Percentiles rank a stretch among this genome's conserved stretches.
These are phyloP conservation scores for Xenops minutus DNA, from an alignment of 2,797 vertebrate genomes.

Conservation along the genomic window DNA sequence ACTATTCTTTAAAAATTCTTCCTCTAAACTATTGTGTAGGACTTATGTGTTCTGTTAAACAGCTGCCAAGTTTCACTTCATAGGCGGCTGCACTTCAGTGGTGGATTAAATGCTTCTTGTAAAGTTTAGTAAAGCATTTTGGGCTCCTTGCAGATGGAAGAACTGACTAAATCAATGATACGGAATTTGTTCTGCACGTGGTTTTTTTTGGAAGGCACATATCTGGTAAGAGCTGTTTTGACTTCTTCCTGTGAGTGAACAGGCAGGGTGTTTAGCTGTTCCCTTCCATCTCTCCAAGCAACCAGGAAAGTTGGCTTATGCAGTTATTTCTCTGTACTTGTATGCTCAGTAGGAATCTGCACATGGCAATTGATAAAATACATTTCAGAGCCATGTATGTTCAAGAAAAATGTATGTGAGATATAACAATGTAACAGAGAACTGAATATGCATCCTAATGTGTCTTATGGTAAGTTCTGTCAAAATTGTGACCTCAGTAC, in stretches of 20 bases:
- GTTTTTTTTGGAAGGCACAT: constrained; percentile 63
- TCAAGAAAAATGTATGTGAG: background rate
- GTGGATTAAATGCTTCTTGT: constrained; percentile 43
- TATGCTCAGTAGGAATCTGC: background rate
- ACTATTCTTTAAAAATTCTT: constrained; percentile 62
- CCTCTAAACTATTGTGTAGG: constrained; percentile 54
- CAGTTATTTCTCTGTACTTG: constrained; percentile 35
- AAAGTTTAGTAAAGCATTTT: constrained; percentile 63
- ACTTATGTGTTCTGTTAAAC: constrained; percentile 59
- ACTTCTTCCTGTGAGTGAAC: constrained; percentile 60
- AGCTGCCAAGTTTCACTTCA: constrained; percentile 56
- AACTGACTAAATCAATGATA: constrained; percentile 62
- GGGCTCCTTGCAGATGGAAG: constrained; percentile 61
- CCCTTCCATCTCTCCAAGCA: constrained; percentile 54
- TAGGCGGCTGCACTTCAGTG: constrained; percentile 46
- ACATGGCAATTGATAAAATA: constrained; percentile 33
- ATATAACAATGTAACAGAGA: background rate
- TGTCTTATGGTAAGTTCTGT: background rate
- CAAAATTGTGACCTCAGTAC: background rate
- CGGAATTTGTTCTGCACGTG: constrained; percentile 55
- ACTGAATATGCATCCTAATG: background rate
- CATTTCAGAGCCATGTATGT: background rate
- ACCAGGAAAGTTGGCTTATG: constrained; percentile 48
- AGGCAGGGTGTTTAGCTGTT: constrained; percentile 64
- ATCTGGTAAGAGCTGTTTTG: constrained; percentile 61